Base-by-base conservation (phyloP, 2,797 vertebrate genomes). In the Syngnathus rostellatus region DNA sequence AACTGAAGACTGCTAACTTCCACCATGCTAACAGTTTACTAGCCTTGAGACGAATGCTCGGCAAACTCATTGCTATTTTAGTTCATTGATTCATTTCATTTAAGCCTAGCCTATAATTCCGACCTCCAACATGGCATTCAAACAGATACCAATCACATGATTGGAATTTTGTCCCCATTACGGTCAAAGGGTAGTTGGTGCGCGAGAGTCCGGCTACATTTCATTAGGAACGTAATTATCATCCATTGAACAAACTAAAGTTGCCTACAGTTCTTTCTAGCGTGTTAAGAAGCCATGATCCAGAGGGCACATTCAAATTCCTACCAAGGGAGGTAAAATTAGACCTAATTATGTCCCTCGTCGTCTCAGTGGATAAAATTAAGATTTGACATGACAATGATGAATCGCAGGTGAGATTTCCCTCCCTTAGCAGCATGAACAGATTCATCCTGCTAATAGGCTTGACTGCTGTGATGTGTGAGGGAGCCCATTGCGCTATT, bases 371-470 rank as follows among this genome's bases (percentile, higher is more conserved):
- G 76, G 76, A 78, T 82, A 70, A 81, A 83, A 83, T 83, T 73
- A 83, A 78, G 68, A 81, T 80, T 67, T 74, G 69, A 86, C 75
- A 65, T 83, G 86, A 86, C 79, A 84, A 78, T 85, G 81, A 89
- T 88, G 75, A 77, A 85, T 86, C 84, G 68, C 78, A 85, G 83
- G 84, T 87, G 70, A 78, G 79, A 74, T 69, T 79, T 48, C 72
- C 66, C 31, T 68, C 75, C 72, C 77, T 67, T 61, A 68, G 71
- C 63, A 71, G 73, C 77, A 67, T 73, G 71, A 78, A 71, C 68
- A 81, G 81, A 81, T 83, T 69, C 76, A 84, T 83, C 77, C 77
- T 68, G 2, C 80, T 85, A 82, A 88, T 84, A 84, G 78, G 76
- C 70, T 73, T 79, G 76, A 71, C 83, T 81, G 74, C 69, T 76